Evolutionary conservation across 2,888 invertebrate genomes (phyloP).

Genomic region (Polylopha cassiicola): DNA sequence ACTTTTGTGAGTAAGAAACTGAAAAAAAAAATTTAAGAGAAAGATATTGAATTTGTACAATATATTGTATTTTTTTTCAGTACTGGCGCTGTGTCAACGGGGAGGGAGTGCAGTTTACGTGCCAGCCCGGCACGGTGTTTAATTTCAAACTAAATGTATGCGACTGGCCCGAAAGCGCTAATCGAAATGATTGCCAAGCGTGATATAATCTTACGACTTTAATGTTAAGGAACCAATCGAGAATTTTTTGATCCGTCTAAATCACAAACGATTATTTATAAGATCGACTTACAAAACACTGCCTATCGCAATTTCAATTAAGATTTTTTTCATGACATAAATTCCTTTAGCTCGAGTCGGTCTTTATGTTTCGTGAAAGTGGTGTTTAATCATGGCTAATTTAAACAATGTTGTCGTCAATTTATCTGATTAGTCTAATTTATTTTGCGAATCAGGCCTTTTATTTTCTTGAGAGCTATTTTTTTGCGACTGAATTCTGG

Average conservation of each 20-base stretch:
- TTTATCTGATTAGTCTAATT: conserved; percentile 22
- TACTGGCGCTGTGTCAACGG: conserved; percentile 92
- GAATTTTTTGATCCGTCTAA: too few relatives aligned
- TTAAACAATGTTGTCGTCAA: conserved; percentile 21
- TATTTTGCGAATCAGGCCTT: conserved; percentile 14
- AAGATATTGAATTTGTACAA: neutral
- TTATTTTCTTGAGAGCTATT: conserved; percentile 11
- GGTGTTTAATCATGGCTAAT: conserved; percentile 20
- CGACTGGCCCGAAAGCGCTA: conserved; percentile 87
- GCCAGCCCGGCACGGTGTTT: conserved; percentile 86
- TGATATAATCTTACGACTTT: too few relatives aligned
- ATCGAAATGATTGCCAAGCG: conserved; percentile 77
- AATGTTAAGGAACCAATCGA: too few relatives aligned
- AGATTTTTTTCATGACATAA: neutral
- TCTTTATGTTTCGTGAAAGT: conserved; percentile 18
- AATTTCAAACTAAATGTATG: conserved; percentile 83
- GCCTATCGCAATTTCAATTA: neutral
- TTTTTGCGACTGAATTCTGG: conserved; percentile 15
- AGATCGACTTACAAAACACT: neutral
- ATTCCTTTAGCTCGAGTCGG: neutral
- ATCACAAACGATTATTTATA: neutral
- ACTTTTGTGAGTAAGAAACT: neutral
- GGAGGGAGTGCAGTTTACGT: conserved; percentile 83
- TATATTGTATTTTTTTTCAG: conserved; percentile 69
- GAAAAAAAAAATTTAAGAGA: neutral